These are phyloP conservation scores for Eulithis testata DNA, from an alignment of 2,888 invertebrate genomes.

Conservation along the genomic window DNA sequence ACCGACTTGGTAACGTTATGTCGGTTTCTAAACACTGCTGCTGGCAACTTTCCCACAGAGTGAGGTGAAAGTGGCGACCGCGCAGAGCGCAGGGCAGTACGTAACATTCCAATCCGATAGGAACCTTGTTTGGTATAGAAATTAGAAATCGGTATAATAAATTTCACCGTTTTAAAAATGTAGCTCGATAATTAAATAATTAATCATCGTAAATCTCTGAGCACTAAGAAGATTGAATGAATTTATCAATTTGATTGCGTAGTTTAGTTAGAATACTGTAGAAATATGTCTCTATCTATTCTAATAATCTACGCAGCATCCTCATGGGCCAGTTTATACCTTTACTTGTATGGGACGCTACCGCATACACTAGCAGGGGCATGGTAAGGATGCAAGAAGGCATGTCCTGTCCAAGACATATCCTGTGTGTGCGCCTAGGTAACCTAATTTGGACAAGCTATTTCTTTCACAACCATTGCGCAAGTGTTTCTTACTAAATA, in stretches of 20 bases:
- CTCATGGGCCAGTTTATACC: not conserved
- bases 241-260: slow-evolving; percentile 8
- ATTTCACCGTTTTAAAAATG: slow-evolving; percentile 28
- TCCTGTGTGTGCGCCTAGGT: no score
- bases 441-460: no score
- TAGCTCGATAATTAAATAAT: slow-evolving; percentile 21
- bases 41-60: slow-evolving; percentile 76
- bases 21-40: slow-evolving; percentile 73
- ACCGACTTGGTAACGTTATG: slow-evolving; percentile 57
- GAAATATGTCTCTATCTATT: no score
- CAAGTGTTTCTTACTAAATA: slow-evolving; percentile 24
- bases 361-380: no score
- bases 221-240: slow-evolving; percentile 7
- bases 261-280: not conserved
- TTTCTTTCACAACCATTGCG: not conserved
- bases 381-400: no score
- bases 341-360: no score
- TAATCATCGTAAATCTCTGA: slow-evolving; percentile 18
- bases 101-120: slow-evolving; percentile 74
- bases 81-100: slow-evolving; percentile 59
- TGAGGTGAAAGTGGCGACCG: slow-evolving; percentile 77
- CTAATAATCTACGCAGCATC: no score
- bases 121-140: slow-evolving; percentile 60
- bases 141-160: slow-evolving; percentile 52
- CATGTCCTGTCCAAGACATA: no score